Percentiles rank a stretch among this genome's conserved stretches.
Conservation (phyloP, 2,888 invertebrate species). For the Spodoptera picta region DNA sequence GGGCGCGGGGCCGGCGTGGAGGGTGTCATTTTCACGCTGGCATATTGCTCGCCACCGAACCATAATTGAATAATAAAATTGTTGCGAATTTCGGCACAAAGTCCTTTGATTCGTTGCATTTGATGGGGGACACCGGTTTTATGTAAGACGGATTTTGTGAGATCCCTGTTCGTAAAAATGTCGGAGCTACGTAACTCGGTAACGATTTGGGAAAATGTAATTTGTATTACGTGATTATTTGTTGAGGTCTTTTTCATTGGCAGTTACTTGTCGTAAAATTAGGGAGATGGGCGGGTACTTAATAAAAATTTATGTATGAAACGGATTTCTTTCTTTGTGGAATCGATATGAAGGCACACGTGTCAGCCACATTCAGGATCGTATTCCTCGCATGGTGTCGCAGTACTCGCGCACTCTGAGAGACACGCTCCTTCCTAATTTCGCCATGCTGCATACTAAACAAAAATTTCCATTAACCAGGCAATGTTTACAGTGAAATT, state of each 20-base stretch:
- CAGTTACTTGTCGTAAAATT: slow-evolving; percentile 20
- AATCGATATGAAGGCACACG: slow-evolving; percentile 26
- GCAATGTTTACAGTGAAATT: slow-evolving; percentile 81
- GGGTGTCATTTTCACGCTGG: slow-evolving; percentile 80
- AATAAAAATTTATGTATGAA: slow-evolving; percentile 15
- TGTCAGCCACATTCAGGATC: slow-evolving; percentile 23
- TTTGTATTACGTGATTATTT: slow-evolving; percentile 52
- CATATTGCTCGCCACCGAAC: slow-evolving; percentile 75
- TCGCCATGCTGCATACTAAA: slow-evolving; percentile 77
- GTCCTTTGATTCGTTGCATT: slow-evolving; percentile 72
- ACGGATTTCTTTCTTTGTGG: slow-evolving; percentile 3
- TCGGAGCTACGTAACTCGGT: slow-evolving; percentile 25
- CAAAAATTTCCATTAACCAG: slow-evolving; percentile 81
- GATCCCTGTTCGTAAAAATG: slow-evolving; percentile 50
- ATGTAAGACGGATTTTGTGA: slow-evolving; percentile 51
- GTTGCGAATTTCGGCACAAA: slow-evolving; percentile 70
- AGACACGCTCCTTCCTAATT: slow-evolving; percentile 64
- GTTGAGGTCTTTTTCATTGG: slow-evolving; percentile 21
- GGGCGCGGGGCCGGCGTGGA: slow-evolving; percentile 49
- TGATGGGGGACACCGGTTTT: slow-evolving; percentile 57
- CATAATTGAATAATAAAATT: slow-evolving; percentile 83
- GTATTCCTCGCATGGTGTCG: slow-evolving; percentile 41
- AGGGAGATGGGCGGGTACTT: neutral
- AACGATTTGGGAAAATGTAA: slow-evolving; percentile 49
- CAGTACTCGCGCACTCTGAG: slow-evolving; percentile 40